Evolutionary conservation across 2,113 vertebrate genomes (phyloP).

Genomic region (Tricholaema leucomelas): DNA sequence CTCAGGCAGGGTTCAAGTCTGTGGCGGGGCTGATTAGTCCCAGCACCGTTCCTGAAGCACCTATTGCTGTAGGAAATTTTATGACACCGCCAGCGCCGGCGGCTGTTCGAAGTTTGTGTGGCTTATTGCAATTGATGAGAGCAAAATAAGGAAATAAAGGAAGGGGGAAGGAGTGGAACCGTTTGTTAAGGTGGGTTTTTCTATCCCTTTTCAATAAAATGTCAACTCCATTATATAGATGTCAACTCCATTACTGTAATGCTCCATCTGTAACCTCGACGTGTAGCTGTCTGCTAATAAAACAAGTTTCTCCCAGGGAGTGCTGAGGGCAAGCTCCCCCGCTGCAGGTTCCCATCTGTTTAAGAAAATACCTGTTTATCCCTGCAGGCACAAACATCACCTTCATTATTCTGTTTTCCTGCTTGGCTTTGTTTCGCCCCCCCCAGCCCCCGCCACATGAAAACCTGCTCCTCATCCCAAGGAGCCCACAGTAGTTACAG

Average conservation of each 20-base stretch:
- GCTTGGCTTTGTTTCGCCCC: neutral
- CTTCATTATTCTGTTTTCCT: neutral
- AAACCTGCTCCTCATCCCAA: neutral
- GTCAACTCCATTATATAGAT: constrained; percentile 67
- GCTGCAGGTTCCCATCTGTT: neutral
- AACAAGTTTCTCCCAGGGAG: constrained; percentile 31
- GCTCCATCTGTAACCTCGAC: constrained; percentile 31
- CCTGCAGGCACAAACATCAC: neutral
- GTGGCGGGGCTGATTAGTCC: constrained; percentile 10
- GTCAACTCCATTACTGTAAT: constrained; percentile 72
- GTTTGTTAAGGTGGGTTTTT: constrained; percentile 47
- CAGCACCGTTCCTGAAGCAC: constrained; percentile 7
- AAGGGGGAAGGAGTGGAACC: neutral
- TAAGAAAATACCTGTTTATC: constrained; percentile 34
- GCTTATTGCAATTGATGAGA: constrained; percentile 5
- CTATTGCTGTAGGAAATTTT: constrained; percentile 7
- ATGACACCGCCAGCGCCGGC: neutral
- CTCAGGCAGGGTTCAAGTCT: constrained; percentile 35
- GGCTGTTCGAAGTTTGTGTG: constrained; percentile 25
- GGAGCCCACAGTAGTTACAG: fast-evolving
- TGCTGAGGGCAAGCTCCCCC: neutral
- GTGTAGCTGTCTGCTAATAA: constrained; percentile 39
- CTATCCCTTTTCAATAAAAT: constrained; percentile 65
- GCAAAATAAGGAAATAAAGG: constrained; percentile 28
- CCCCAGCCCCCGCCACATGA: neutral